Base-by-base conservation (phyloP, 2,113 vertebrate genomes). In the Neofelis nebulosa region DNA sequence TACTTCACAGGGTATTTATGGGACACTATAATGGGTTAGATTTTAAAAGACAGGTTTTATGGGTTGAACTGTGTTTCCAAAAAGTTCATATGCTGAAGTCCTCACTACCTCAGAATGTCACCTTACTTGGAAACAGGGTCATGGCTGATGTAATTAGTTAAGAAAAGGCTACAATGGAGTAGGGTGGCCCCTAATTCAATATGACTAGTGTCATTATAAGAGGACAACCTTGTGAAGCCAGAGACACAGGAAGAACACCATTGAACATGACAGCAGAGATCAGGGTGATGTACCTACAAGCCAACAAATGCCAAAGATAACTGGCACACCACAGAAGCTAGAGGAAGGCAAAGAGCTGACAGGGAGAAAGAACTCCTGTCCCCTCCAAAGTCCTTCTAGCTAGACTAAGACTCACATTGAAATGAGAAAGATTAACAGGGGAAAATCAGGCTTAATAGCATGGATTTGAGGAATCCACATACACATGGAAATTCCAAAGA, bases 251-350 rank as follows among this genome's bases (percentile, higher is more conserved):
- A 8, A 31, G 33, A 89, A 55, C 1, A 0, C 14, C 61, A 4
- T 0, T 48, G 15, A 38, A 31, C 27, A 5, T 4, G 71, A 87
- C 38, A 9, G 91, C 31, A 55, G 71, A 91, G 36, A 29, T 63
- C 6, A 0, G 4, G 61, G 41, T 11, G 41, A 27, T 2, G 3
- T 3, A 3, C 36, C 21, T 9, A 23, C 52, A 36, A 23, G 12
- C n/a, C 73, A 85, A 15, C 33, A 31, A 45, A 48, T 2, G 1
- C 48, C 73, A 45, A 91, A 90, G 13, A 14, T 4, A 6, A 23
- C n/a, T 23, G 12, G 55, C 45, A 61, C 91, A 52, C 16, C 5
- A 57, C 52, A 63, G 2, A 38, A 48, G 29, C 61, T 31, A 50
- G 3, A 92, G 61, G 21, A 19, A 69, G 13, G 36, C 52, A 14